Evolutionary conservation across 2,113 vertebrate genomes (phyloP).

Genomic region (Protomyctophum bolini): DNA sequence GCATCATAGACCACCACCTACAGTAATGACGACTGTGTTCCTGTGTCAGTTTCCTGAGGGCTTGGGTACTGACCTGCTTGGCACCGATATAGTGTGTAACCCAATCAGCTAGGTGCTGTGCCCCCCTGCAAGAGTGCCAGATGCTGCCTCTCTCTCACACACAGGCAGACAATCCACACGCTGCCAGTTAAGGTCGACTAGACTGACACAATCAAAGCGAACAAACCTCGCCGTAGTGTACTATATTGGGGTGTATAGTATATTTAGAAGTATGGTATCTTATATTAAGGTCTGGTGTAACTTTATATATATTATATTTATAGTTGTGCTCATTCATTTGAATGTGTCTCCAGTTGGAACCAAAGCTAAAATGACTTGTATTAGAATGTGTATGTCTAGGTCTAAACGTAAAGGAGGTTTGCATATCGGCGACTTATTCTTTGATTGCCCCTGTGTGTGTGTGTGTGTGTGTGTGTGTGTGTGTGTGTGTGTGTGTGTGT

Average conservation of each 20-base stretch:
- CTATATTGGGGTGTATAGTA: background rate
- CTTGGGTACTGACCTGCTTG: background rate
- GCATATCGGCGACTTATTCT: background rate
- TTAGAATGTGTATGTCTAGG: too few relatives aligned
- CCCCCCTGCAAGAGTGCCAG: constrained; percentile 53
- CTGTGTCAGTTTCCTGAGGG: background rate
- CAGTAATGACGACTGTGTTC: background rate
- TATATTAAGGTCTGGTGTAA: too few relatives aligned
- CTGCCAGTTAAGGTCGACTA: constrained; percentile 55
- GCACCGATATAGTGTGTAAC: background rate
- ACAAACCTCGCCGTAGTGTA: background rate
- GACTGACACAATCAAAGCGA: background rate
- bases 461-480: background rate
- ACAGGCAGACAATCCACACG: constrained; percentile 2
- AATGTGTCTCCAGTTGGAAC: background rate
- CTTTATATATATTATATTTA: too few relatives aligned
- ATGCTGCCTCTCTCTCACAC: constrained; percentile 51
- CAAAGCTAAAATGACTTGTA: background rate
- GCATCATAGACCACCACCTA: background rate
- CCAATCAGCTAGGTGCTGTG: constrained; percentile 10
- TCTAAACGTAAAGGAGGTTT: background rate
- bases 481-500: too few relatives aligned
- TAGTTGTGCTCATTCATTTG: background rate
- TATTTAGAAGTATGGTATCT: background rate
- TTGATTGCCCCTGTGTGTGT: background rate